Conservation (phyloP, 2,888 invertebrate genomes). For the Tiliacea aurago region DNA sequence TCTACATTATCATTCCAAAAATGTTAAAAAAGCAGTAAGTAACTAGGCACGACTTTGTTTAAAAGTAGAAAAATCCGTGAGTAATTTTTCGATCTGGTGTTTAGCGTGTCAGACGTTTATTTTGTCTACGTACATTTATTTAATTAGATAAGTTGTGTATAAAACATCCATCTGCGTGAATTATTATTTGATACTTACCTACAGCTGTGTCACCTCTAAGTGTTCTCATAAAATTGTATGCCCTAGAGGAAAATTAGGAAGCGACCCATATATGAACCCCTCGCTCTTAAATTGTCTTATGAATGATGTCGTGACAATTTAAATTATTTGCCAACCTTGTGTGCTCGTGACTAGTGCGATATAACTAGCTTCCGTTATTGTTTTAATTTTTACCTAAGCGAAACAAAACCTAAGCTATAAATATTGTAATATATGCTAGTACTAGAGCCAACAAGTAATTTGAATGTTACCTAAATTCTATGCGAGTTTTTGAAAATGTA, state of each 20-base stretch:
- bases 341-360: conserved; percentile 8
- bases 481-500: not conserved
- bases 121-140: conserved; percentile 35
- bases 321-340: conserved; percentile 52
- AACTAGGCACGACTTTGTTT: not conserved
- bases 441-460: not conserved
- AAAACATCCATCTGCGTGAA: not conserved
- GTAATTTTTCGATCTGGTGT: conserved; percentile 39
- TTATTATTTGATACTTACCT: conserved; percentile 2
- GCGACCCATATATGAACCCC: conserved; percentile 57
- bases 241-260: no score
- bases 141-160: not conserved
- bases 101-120: conserved; percentile 23
- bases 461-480: not conserved
- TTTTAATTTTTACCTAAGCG: not conserved
- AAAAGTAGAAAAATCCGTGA: conserved; percentile 32
- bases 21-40: not conserved
- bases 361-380: conserved; percentile 21
- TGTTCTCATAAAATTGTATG: conserved; percentile 17
- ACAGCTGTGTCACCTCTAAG: conserved; percentile 1
- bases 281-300: conserved; percentile 38
- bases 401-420: not conserved
- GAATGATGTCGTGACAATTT: conserved; percentile 35
- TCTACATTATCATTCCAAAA: conserved; percentile 3
- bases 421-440: not conserved